phyloP scores from a whole-genome alignment of 2,888 invertebrate species.

The Temnothorax rugatulus region DNA sequence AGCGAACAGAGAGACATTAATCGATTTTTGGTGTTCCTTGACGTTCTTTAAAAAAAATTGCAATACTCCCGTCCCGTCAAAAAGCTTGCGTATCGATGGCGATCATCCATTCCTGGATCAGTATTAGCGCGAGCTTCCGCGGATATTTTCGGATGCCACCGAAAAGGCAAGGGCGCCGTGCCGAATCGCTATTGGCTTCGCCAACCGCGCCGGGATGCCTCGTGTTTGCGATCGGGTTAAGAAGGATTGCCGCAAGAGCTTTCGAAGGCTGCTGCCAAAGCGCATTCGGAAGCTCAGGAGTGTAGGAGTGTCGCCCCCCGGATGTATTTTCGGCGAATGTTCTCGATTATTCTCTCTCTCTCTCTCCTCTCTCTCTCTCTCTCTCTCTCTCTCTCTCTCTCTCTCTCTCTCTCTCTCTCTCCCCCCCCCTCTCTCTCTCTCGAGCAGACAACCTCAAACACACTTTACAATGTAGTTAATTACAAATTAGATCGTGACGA shows the following conservation, averaged over 20 bases:
- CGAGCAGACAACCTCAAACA: too few species aligned
- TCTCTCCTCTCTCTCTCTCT: not conserved
- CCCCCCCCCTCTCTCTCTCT: not conserved
- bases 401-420: not conserved
- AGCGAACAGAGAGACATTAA: not conserved
- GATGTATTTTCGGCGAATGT: constrained; percentile 35
- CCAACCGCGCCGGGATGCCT: constrained; percentile 48
- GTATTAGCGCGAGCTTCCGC: constrained; percentile 42
- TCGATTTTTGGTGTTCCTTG: not conserved
- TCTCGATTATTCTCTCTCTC: not conserved
- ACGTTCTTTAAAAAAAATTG: not conserved
- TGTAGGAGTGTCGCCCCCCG: constrained; percentile 44
- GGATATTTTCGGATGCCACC: constrained; percentile 63
- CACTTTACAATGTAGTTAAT: constrained; percentile 19
- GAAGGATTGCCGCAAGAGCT: constrained; percentile 60
- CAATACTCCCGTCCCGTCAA: not conserved
- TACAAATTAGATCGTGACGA: constrained; percentile 17
- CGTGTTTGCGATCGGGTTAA: constrained; percentile 61
- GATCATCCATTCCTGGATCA: constrained; percentile 16
- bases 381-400: too few species aligned
- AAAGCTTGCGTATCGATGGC: not conserved
- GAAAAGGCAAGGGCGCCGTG: constrained; percentile 68
- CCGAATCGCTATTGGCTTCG: constrained; percentile 65
- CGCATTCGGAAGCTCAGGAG: constrained; percentile 41
- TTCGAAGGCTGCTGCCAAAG: constrained; percentile 58